Conservation (phyloP, 2,113 vertebrate genomes). For the Eublepharis macularius region DNA sequence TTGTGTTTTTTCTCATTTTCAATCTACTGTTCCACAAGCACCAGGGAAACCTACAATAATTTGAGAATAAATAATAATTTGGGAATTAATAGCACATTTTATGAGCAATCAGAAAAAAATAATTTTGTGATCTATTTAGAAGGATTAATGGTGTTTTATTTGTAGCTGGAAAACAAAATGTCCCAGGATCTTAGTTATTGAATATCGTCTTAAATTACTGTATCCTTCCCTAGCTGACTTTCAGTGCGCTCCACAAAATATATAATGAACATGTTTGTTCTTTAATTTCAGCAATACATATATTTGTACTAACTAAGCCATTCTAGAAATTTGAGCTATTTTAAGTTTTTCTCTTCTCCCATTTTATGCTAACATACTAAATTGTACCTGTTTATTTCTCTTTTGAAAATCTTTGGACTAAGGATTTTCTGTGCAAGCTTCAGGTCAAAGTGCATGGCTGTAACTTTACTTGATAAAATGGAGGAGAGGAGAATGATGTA, state of each 20-base stretch:
- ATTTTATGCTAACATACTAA: not conserved
- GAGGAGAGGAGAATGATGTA: too few species aligned
- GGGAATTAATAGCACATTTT: conserved; percentile 13
- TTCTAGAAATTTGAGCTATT: not conserved
- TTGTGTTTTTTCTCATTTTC: not conserved
- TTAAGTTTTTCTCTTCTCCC: not conserved
- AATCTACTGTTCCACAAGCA: not conserved
- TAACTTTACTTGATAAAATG: too few species aligned
- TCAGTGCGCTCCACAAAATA: not conserved
- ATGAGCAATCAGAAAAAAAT: conserved; percentile 2
- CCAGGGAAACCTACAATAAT: not conserved
- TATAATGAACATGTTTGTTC: not conserved
- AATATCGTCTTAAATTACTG: not conserved
- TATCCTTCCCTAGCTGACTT: not conserved
- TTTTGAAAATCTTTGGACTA: not conserved
- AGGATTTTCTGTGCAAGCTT: not conserved
- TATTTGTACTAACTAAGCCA: not conserved
- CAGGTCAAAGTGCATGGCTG: too few species aligned
- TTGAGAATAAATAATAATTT: not conserved
- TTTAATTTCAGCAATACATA: not conserved
- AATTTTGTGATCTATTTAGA: not conserved
- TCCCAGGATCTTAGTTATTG: not conserved
- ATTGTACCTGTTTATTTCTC: not conserved
- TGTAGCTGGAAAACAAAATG: not conserved
- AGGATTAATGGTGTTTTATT: not conserved